Percentiles rank a stretch among this genome's conserved stretches.
These are phyloP conservation scores for Cariama cristata DNA, from an alignment of 2,113 vertebrate genomes.

Conservation along the genomic window DNA sequence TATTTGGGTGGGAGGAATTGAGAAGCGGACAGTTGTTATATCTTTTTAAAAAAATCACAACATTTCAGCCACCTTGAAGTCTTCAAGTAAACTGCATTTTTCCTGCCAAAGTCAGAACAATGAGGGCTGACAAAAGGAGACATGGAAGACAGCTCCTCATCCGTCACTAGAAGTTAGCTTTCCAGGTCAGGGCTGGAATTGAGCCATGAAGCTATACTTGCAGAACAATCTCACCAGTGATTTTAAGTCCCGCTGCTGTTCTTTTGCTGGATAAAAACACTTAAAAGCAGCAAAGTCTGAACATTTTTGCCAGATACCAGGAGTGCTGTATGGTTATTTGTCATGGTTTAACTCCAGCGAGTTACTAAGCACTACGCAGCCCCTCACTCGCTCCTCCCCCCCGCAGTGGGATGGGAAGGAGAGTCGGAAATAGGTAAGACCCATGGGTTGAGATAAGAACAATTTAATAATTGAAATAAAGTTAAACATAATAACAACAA, in stretches of 20 bases:
- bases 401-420: too few species aligned
- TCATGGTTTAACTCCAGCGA: too few species aligned
- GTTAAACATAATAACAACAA: too few species aligned
- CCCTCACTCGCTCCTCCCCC: too few species aligned
- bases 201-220: neutral
- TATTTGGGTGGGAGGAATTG: slow-evolving; percentile 1
- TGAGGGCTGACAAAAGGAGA: neutral
- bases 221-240: neutral
- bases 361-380: too few species aligned
- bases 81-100: neutral
- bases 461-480: too few species aligned
- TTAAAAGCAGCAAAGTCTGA: neutral
- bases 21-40: neutral
- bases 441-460: too few species aligned
- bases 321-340: neutral
- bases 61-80: neutral
- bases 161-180: neutral
- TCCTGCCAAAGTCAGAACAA: neutral
- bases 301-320: neutral
- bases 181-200: neutral
- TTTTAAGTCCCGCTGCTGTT: neutral
- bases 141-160: neutral
- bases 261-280: neutral
- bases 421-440: too few species aligned
- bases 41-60: neutral